Base-by-base conservation (phyloP, 64 coral and sea anemone species). In the Platygyra sinensis region DNA sequence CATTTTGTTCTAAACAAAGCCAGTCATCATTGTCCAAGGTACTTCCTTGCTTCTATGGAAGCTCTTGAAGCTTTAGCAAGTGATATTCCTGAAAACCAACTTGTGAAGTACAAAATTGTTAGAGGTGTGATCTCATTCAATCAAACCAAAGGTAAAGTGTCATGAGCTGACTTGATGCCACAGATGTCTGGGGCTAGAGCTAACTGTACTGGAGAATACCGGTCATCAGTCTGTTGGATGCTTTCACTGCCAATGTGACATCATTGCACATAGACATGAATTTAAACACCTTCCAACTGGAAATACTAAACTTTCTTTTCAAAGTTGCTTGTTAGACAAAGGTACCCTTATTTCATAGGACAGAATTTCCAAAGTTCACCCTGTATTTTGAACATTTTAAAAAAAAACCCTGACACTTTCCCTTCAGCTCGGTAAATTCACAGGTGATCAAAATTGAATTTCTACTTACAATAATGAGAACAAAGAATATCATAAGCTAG, bases 51-150 rank as follows among this genome's bases (percentile, higher is more conserved):
- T 60, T 38, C 60, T 42, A 24, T 8, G 54, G n/a, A 60, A 65
- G 18, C 60, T 83, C 80, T 83, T 67, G 30, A 14, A 19, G 30
- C 10, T 67, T 63, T 13, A 64, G 18, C 6, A 30, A 24, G 65
- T 82, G 31, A 65, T 15, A 42, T 36, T 1, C 74, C 87, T 89
- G 87, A 52, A 89, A 89, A 89, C n/a, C 28, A 89, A 89, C 87
- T 89, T 89, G 87, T 89, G 87, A 76, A 89, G 87, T 89, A 63
- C 13, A 82, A 39, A 22, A 64, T 65, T 64, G 80, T 82, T 82
- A 82, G 80, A 82, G 51, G 13, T 12, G 10, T 30, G 54, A 32
- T 31, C 33, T 64, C 62, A 22, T 64, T 82, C 31, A 59, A 6
- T 80, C 18, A 11, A 42, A 82, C 1, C 65, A 0, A 63, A 39